phyloP scores from a whole-genome alignment of 1,140 invertebrate species.

The Drosophila grimshawi region DNA sequence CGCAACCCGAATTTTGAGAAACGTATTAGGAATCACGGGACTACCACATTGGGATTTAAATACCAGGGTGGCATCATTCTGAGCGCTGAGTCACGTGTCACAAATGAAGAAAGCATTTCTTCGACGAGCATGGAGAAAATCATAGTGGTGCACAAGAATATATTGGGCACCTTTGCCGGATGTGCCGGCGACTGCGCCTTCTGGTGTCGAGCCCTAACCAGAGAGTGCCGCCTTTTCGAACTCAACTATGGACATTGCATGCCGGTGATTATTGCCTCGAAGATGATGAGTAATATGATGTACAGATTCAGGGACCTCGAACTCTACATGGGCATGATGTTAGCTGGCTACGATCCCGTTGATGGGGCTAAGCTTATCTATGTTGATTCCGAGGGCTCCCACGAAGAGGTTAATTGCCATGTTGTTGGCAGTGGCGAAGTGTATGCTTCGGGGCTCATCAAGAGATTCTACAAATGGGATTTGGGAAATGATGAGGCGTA shows the following conservation, averaged over 20 bases:
- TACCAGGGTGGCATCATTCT: conserved; percentile 95
- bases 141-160: conserved; percentile 96
- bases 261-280: conserved; percentile 97
- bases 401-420: conserved; percentile 97
- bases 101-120: conserved; percentile 96
- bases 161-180: conserved; percentile 86
- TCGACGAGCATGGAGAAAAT: conserved; percentile 98
- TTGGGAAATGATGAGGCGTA: conserved; percentile 95
- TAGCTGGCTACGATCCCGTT: conserved; percentile 96
- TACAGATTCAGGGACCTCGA: conserved; percentile 97
- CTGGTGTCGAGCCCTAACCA: conserved; percentile 97
- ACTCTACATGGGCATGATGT: conserved; percentile 95
- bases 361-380: conserved; percentile 97
- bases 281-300: conserved; percentile 98
- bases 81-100: conserved; percentile 98
- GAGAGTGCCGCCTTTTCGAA: conserved; percentile 97
- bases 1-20: not conserved
- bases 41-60: conserved; percentile 97
- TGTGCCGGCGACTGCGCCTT: conserved; percentile 98
- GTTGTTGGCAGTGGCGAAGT: conserved; percentile 94
- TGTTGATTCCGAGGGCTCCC: conserved; percentile 96
- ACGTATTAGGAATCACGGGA: conserved; percentile 90
- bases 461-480: conserved; percentile 93
- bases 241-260: conserved; percentile 90
- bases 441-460: conserved; percentile 97